A percentile compares a stretch with the other conserved stretches of the same genome.
Evolutionary conservation across 2,113 vertebrate genomes (phyloP).

Genomic region (Trichechus manatus): DNA sequence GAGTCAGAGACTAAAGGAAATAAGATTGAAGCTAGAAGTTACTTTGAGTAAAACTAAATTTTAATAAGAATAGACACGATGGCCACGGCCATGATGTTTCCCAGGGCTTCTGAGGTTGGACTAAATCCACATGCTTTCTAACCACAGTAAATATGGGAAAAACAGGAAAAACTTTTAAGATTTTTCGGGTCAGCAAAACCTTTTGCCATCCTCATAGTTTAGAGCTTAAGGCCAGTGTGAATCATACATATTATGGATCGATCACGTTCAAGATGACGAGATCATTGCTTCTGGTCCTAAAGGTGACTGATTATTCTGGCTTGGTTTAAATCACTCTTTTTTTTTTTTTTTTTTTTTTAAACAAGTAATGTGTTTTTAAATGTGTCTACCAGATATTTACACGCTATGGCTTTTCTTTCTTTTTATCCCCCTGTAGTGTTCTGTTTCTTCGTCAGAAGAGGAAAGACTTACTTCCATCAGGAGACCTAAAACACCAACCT

Average conservation of each 20-base stretch:
- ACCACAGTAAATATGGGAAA: background rate
- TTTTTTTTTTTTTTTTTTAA: background rate
- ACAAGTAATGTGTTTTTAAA: background rate
- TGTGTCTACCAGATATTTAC: conserved; percentile 23
- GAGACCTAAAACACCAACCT: conserved; percentile 91
- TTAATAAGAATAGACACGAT: conserved; percentile 67
- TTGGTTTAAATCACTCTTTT: background rate
- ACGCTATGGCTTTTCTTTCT: background rate
- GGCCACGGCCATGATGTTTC: background rate
- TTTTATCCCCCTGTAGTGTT: conserved; percentile 86
- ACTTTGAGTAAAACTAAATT: conserved; percentile 64
- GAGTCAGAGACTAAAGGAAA: conserved; percentile 60
- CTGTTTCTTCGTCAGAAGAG: conserved; percentile 91
- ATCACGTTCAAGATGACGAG: background rate
- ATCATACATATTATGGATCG: background rate
- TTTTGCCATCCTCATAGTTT: background rate
- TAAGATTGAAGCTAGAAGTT: conserved; percentile 64
- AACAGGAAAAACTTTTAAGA: background rate
- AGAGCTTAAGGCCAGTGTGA: background rate
- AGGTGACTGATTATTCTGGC: background rate
- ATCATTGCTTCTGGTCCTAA: conserved; percentile 14
- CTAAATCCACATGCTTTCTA: conserved; percentile 23
- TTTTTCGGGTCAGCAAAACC: conserved; percentile 42
- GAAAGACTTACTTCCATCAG: conserved; percentile 91
- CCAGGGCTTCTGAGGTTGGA: background rate